phyloP scores from a whole-genome alignment of 2,888 invertebrate species.

The Ellobium chinense region DNA sequence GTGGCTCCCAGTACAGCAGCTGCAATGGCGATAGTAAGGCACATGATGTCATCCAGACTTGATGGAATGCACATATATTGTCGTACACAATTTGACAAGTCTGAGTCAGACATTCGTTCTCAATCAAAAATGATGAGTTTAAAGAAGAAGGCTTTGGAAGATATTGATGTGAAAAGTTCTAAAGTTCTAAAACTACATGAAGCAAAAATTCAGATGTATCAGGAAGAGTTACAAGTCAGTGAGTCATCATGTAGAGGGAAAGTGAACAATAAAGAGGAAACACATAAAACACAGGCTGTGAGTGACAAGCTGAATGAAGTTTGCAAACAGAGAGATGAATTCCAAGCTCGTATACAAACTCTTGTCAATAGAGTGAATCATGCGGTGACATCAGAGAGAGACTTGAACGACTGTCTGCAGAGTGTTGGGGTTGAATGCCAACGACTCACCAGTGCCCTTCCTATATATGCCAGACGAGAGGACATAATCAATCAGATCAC shows the following conservation, averaged over 20 bases:
- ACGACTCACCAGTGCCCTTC: conserved; percentile 61
- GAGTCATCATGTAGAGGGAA: neutral
- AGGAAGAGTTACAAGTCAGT: neutral
- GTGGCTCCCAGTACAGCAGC: neutral
- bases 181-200: neutral
- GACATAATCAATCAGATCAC: conserved; percentile 64
- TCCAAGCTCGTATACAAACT: conserved; percentile 46
- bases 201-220: neutral
- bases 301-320: conserved; percentile 61
- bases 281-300: conserved; percentile 49
- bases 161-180: neutral
- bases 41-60: neutral
- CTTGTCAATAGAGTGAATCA: conserved; percentile 51
- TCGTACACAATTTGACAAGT: neutral
- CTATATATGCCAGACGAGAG: conserved; percentile 71
- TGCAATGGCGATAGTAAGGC: neutral
- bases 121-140: neutral
- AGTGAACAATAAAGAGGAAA: conserved; percentile 41
- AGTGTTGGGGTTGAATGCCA: conserved; percentile 63
- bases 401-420: conserved; percentile 50
- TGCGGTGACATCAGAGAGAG: conserved; percentile 23
- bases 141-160: neutral
- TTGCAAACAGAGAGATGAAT: conserved; percentile 58
- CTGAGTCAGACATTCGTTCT: neutral
- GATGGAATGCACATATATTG: neutral